Evolutionary conservation across 2,888 invertebrate species (phyloP), one percentile per base, ranked within the genome.

Genomic region (Troides helena): DNA sequence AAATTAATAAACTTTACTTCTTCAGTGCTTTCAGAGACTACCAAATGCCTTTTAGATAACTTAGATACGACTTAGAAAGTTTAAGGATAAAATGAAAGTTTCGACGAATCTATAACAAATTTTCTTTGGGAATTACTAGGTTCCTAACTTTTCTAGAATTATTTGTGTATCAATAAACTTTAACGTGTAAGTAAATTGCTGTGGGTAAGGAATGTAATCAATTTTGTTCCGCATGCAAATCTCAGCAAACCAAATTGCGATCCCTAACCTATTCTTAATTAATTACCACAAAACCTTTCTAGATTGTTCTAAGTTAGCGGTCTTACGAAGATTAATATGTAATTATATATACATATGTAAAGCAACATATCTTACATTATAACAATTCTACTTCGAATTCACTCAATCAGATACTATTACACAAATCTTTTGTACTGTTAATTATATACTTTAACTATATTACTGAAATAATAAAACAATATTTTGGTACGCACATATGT

Each of bases 241-340:
- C 61, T 43, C 36, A 43, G 43, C 61, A 36, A 61, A 61, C 61
- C 36, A 61, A 61, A 36, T 61, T 61, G 39, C 8, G 36, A 6
- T n/a, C 61, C 36, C 8, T 61, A 61, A 36, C 36, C 43, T 61
- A 43, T 57, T 57, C 18, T 14, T 21, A 57, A 57, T 57, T n/a
- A 18, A 57, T 57, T 10, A 21, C 57, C 2, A 23, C 21, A 57
- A 23, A 57, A 57, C 23, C n/a, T 10, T 23, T 0, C 23, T 12
- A 21, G 18, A 57, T 57, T 57, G 21, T 57, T 6, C n/a, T 21
- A 21, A 21, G 57, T 57, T 21, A 57, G 23, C 7, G 50, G 14
- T 50, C 17, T 50, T 14, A 50, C 50, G 18, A 14, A 50, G 50
- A 18, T 50, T 14, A 50, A 17, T 50, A 14, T 14, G 18, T 50